Evolutionary conservation across 2,797 vertebrate genomes (phyloP).

Genomic region (Falco cherrug): DNA sequence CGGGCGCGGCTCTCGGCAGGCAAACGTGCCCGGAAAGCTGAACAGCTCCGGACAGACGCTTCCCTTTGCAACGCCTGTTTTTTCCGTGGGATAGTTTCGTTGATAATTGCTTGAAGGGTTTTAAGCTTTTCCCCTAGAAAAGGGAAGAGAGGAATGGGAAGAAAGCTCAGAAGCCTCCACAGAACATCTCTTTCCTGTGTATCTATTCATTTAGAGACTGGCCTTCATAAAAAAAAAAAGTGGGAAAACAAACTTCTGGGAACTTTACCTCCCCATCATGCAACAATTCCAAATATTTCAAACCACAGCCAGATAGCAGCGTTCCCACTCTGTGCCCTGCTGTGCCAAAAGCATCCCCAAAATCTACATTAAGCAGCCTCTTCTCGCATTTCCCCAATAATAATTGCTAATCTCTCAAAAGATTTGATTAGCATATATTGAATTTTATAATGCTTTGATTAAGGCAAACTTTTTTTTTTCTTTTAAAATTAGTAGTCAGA

Average conservation of each 20-base stretch:
- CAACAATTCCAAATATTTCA: neutral
- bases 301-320: neutral
- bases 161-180: neutral
- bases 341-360: neutral
- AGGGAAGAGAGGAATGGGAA: neutral
- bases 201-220: neutral
- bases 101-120: fast-evolving
- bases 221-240: neutral
- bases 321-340: neutral
- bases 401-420: neutral
- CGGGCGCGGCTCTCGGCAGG: too few species aligned
- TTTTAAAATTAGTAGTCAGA: neutral
- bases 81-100: fast-evolving
- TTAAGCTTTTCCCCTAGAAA: too few species aligned
- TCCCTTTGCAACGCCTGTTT: neutral
- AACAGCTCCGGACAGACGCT: fast-evolving
- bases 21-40: fast-evolving
- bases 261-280: fast-evolving
- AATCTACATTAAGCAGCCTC: neutral
- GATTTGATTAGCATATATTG: neutral
- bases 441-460: neutral
- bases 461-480: neutral
- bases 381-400: neutral
- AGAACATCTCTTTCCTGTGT: fast-evolving
- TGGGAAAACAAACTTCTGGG: fast-evolving